Evolutionary conservation across 2,113 vertebrate species (phyloP).

Genomic region (Orientallactaga bullata): DNA sequence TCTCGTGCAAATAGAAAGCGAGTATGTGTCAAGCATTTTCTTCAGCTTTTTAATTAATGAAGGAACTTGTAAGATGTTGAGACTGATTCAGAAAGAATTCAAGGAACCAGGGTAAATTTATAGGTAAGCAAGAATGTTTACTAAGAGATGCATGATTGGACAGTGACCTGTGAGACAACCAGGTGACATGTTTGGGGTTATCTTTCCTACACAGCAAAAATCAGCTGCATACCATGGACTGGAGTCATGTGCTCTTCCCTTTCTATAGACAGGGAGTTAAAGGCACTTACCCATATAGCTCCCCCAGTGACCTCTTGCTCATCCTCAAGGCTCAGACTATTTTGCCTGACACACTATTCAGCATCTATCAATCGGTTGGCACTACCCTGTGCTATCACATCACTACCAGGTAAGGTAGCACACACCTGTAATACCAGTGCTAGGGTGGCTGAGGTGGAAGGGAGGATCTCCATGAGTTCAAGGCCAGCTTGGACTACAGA

Average conservation of each 20-base stretch:
- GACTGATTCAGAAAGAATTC: not conserved
- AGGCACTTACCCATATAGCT: not conserved
- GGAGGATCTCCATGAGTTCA: too few species aligned
- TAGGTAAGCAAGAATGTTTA: not conserved
- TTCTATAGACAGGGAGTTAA: not conserved
- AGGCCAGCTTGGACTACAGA: too few species aligned
- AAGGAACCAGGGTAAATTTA: not conserved
- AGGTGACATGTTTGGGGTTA: not conserved
- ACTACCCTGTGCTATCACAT: not conserved
- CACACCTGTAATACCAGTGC: too few species aligned
- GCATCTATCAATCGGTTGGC: not conserved
- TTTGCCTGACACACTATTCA: not conserved
- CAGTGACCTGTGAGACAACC: not conserved
- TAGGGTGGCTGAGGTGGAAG: too few species aligned
- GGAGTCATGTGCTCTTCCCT: not conserved
- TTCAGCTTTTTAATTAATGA: slow-evolving; percentile 13
- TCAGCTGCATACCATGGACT: not conserved
- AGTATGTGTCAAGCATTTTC: not conserved
- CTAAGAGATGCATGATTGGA: not conserved
- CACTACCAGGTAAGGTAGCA: too few species aligned
- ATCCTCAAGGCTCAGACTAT: not conserved
- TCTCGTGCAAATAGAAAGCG: not conserved
- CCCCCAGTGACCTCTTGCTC: not conserved
- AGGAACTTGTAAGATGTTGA: not conserved
- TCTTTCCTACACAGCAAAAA: not conserved